phyloP scores from a whole-genome alignment of 2,888 invertebrate species.

The Xanthorhoe spadicearia region DNA sequence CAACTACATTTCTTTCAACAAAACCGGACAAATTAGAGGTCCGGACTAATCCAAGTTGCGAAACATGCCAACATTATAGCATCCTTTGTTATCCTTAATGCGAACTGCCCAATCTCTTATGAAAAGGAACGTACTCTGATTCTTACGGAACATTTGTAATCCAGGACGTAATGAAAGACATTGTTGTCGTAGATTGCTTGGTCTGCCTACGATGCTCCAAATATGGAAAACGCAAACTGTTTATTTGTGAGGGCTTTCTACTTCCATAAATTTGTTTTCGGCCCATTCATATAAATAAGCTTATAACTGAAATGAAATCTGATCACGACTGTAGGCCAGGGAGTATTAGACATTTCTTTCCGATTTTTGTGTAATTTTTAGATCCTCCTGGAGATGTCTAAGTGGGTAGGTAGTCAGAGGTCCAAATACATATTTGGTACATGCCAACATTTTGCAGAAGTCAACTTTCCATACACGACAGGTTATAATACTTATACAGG shows the following conservation, averaged over 20 bases:
- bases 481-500: too few species aligned
- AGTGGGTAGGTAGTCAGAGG: too few species aligned
- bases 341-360: too few species aligned
- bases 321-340: too few species aligned
- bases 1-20: conserved; percentile 10
- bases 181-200: conserved; percentile 28
- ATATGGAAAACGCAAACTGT: background rate
- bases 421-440: too few species aligned
- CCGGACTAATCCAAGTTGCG: conserved; percentile 23
- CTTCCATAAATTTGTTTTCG: background rate
- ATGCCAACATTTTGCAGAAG: too few species aligned
- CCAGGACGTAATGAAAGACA: conserved; percentile 36
- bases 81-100: conserved; percentile 58
- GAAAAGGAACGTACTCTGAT: conserved; percentile 60
- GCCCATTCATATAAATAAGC: background rate
- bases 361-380: too few species aligned
- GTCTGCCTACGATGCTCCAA: conserved; percentile 4
- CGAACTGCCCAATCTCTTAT: conserved; percentile 60
- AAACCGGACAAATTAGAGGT: conserved; percentile 36
- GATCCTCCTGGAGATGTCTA: too few species aligned
- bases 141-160: conserved; percentile 59
- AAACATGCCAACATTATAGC: conserved; percentile 43
- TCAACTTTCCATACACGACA: too few species aligned
- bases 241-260: background rate
- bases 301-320: too few species aligned